Conservation (phyloP, 2,797 vertebrate genomes). For the Cetoscarus ocellatus region DNA sequence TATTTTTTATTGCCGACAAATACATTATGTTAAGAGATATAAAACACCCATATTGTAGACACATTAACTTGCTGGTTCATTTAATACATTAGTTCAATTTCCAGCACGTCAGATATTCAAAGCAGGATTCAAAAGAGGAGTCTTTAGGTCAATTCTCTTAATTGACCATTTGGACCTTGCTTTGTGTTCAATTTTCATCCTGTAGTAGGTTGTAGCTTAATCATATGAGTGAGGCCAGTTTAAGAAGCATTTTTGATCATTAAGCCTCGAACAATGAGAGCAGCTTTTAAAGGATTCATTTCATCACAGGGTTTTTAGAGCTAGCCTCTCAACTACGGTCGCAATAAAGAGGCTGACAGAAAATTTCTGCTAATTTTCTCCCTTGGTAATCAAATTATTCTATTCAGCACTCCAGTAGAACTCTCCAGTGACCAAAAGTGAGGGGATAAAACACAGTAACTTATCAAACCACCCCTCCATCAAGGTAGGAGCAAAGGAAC, state of each 20-base stretch:
- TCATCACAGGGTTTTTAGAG: conserved; percentile 15
- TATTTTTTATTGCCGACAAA: no score
- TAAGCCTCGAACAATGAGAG: conserved; percentile 29
- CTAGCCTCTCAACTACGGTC: conserved; percentile 12
- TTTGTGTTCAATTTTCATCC: no score
- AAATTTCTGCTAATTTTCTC: conserved; percentile 34
- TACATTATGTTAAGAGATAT: no score
- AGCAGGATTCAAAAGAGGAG: no score
- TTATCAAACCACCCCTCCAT: conserved; percentile 66
- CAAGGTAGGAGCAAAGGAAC: conserved; percentile 61
- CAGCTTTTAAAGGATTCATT: conserved; percentile 19
- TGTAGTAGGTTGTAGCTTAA: no score
- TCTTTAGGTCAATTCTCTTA: no score
- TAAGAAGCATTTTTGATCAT: conserved; percentile 29
- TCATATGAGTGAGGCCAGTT: conserved; percentile 1
- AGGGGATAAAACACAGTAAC: conserved; percentile 59
- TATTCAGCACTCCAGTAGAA: conserved; percentile 2
- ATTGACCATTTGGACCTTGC: no score
- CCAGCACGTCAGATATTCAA: no score
- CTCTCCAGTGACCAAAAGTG: conserved; percentile 32
- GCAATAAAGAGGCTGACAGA: conserved; percentile 42
- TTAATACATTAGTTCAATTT: no score
- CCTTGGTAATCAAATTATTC: conserved; percentile 30
- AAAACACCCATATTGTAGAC: no score
- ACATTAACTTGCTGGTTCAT: no score